A percentile compares a stretch with the other conserved stretches of the same genome.
Evolutionary conservation across 2,888 invertebrate genomes (phyloP).

Genomic region (Diadegma fenestrale): DNA sequence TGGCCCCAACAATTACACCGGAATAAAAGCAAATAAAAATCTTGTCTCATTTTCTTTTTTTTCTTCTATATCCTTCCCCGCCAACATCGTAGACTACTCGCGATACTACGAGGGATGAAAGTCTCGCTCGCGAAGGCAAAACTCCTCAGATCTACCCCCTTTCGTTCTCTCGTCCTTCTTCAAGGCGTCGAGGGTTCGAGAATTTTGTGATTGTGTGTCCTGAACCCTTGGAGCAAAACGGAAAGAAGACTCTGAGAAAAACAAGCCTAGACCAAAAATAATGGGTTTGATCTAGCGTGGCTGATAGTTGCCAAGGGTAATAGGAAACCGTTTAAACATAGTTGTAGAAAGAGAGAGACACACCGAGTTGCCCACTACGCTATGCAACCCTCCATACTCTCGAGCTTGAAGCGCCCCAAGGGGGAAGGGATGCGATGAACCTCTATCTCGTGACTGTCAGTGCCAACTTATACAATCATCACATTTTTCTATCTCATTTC

Average conservation of each 20-base stretch:
- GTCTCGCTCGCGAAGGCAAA: slow-evolving; percentile 30
- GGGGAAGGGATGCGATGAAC: slow-evolving; percentile 53
- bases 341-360: slow-evolving; percentile 67
- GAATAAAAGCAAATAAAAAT: slow-evolving; percentile 83
- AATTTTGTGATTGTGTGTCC: slow-evolving; percentile 39
- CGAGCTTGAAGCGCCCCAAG: slow-evolving; percentile 22
- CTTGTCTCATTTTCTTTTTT: slow-evolving; percentile 55
- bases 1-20: slow-evolving; percentile 84
- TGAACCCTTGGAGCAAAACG: slow-evolving; percentile 29
- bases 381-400: slow-evolving; percentile 51
- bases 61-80: neutral
- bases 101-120: slow-evolving; percentile 39
- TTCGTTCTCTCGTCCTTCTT: neutral
- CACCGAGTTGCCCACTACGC: slow-evolving; percentile 24
- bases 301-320: slow-evolving; percentile 83
- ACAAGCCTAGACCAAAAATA: slow-evolving; percentile 83
- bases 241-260: slow-evolving; percentile 72
- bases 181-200: slow-evolving; percentile 14
- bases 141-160: neutral
- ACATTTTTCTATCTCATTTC: slow-evolving; percentile 52
- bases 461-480: slow-evolving; percentile 66
- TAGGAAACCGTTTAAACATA: slow-evolving; percentile 84
- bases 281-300: slow-evolving; percentile 81
- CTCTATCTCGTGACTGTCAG: slow-evolving; percentile 81
- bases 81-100: slow-evolving; percentile 20